Conservation (phyloP, 2,797 vertebrate genomes). For the Staurois parvus region DNA sequence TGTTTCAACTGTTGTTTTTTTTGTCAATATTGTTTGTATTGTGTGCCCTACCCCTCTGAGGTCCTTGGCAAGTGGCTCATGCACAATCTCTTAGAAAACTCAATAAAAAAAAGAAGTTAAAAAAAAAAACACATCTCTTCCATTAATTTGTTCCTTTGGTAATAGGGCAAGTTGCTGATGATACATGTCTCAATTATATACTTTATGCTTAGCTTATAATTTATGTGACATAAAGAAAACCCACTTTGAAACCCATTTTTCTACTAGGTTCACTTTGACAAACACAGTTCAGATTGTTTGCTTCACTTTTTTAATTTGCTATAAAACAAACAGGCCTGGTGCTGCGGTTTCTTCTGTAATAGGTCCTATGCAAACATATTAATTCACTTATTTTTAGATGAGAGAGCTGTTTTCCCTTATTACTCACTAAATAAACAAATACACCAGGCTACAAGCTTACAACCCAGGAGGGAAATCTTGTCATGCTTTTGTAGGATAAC, state of each 20-base stretch:
- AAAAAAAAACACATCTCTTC: too few species aligned
- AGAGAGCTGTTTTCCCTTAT: conserved; percentile 32
- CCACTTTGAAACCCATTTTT: neutral
- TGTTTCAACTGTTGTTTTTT: too few species aligned
- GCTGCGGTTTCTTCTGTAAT: conserved; percentile 29
- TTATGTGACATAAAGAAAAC: neutral
- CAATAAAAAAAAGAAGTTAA: too few species aligned
- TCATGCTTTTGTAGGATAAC: conserved; percentile 30
- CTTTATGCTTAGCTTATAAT: neutral
- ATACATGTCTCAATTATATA: neutral
- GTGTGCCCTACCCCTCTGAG: too few species aligned
- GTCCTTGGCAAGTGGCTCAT: too few species aligned
- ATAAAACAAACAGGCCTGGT: conserved; percentile 37
- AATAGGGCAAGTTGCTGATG: neutral
- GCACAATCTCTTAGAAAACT: too few species aligned
- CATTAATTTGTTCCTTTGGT: neutral
- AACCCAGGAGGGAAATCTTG: neutral
- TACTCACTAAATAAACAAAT: conserved; percentile 47
- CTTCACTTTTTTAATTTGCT: conserved; percentile 31
- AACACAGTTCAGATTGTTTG: conserved; percentile 44
- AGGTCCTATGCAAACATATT: conserved; percentile 49
- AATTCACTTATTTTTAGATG: conserved; percentile 36
- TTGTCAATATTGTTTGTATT: too few species aligned
- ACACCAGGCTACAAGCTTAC: neutral
- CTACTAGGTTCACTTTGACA: neutral